phyloP scores from a whole-genome alignment of 2,888 invertebrate species.

The Dichetophora obliterata region DNA sequence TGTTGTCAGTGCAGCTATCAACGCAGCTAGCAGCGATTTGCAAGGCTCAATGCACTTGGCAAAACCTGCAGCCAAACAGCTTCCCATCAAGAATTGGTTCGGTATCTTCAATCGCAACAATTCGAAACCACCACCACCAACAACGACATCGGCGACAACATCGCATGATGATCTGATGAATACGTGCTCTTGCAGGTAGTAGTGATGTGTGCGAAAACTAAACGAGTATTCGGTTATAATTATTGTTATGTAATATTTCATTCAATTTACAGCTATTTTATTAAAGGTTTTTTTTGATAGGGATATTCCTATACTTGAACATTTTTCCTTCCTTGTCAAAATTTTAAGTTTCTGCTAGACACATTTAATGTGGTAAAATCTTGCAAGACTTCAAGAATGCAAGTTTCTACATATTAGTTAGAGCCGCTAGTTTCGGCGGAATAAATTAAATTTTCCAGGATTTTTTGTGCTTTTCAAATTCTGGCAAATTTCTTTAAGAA shows the following conservation, averaged over 20 bases:
- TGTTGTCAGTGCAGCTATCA: not conserved
- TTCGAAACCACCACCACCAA: slow-evolving; percentile 71
- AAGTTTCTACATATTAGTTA: no score
- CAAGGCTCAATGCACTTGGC: slow-evolving; percentile 28
- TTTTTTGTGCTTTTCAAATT: no score
- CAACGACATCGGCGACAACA: slow-evolving; percentile 50
- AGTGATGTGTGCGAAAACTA: slow-evolving; percentile 1
- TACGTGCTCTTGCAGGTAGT: slow-evolving; percentile 65
- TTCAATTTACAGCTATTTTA: no score
- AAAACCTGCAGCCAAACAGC: slow-evolving; percentile 59
- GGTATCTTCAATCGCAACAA: slow-evolving; percentile 76
- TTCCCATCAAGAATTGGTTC: slow-evolving; percentile 73
- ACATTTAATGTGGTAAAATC: no score
- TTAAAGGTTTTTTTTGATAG: no score
- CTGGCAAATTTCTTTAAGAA: no score
- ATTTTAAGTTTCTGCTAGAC: no score
- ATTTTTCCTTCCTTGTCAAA: no score
- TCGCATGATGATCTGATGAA: slow-evolving; percentile 46
- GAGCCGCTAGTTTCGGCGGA: no score
- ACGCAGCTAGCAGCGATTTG: not conserved
- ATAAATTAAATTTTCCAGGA: no score
- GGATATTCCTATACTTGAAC: no score
- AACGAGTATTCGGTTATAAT: not conserved
- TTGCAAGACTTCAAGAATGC: no score
- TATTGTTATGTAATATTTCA: not conserved